phyloP scores from a whole-genome alignment of 1,140 invertebrate species.

The Vanessa atalanta region DNA sequence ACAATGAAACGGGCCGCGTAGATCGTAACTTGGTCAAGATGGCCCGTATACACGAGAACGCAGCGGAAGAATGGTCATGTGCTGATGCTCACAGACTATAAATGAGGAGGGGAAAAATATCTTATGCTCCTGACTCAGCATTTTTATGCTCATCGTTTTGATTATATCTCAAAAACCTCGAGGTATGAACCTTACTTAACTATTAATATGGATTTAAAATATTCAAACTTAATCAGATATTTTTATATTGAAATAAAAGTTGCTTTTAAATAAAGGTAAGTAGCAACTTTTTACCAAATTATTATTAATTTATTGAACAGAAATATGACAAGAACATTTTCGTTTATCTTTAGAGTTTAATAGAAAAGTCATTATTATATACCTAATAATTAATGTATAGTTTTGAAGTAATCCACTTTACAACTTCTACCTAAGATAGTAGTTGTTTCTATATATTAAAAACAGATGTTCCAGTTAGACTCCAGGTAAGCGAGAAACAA shows the following conservation, averaged over 20 bases:
- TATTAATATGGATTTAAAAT: not conserved
- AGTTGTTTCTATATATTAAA: not conserved
- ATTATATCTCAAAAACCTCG: slow-evolving; percentile 20
- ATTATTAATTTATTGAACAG: too few relatives aligned
- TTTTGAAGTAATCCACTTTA: not conserved
- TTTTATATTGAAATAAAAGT: too few relatives aligned
- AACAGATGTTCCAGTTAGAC: not conserved
- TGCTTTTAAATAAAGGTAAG: too few relatives aligned
- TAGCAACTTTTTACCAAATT: too few relatives aligned
- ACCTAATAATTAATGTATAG: too few relatives aligned
- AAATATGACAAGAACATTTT: too few relatives aligned
- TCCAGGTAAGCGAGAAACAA: slow-evolving; percentile 3
- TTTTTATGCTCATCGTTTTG: slow-evolving; percentile 32
- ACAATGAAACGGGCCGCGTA: slow-evolving; percentile 39
- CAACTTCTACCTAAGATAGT: not conserved
- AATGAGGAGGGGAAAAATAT: slow-evolving; percentile 36
- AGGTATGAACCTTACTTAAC: not conserved
- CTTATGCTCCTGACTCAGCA: slow-evolving; percentile 20
- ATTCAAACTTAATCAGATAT: not conserved
- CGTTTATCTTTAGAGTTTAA: too few relatives aligned
- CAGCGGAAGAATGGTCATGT: slow-evolving; percentile 32
- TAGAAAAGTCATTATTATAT: too few relatives aligned
- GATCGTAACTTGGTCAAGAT: slow-evolving; percentile 45
- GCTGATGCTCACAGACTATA: slow-evolving; percentile 32
- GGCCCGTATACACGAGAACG: slow-evolving; percentile 37